Evolutionary conservation across 2,797 vertebrate species (phyloP), one percentile per base, ranked within the genome.

Genomic region (Arvicola amphibius): DNA sequence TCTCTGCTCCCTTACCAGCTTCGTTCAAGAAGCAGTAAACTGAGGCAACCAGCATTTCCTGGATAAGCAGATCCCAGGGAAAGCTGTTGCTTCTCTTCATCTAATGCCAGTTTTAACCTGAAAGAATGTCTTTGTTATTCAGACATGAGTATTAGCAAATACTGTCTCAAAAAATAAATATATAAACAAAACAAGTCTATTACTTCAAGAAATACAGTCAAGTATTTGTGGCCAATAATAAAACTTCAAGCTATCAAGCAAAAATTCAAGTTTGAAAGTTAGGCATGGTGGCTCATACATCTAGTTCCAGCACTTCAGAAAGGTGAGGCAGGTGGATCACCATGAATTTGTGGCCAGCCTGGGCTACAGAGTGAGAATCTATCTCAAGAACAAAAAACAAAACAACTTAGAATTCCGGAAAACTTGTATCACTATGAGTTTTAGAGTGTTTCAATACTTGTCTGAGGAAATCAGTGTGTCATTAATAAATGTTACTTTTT

Each of bases 401-500:
- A 59, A 59, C 94, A 46, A 76, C 63, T 73, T 32, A 86, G 74
- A 89, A 94, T 89, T 97, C 48, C 69, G 46, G 74, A 91, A 95
- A 88, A 87, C 59, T 37, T 83, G 4, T 81, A 91, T 65, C 67
- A 61, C 11, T 25, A 74, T 7, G 51, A 96, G 21, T 27, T 37
- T 84, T 65, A 92, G n/a, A 93, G 69, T 63, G 78, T 92, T 67
- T 43, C 32, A 96, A 74, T 90, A 91, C 53, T 92, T 88, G 91
- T 87, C 48, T 88, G 84, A 91, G 56, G 29, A 86, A 88, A 78
- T 5, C 53, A 6, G 6, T 23, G 69, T 78, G 34, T 93, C 48
- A 53, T n/a, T 93, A 90, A 93, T 61, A 95, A 83, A 96, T 76
- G 32, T 46, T 78, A 93, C 34, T 51, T 94, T 95, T 79, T 88